These are phyloP conservation scores for Cataglyphis livida DNA, from an alignment of 2,888 invertebrate species.

Conservation along the genomic window DNA sequence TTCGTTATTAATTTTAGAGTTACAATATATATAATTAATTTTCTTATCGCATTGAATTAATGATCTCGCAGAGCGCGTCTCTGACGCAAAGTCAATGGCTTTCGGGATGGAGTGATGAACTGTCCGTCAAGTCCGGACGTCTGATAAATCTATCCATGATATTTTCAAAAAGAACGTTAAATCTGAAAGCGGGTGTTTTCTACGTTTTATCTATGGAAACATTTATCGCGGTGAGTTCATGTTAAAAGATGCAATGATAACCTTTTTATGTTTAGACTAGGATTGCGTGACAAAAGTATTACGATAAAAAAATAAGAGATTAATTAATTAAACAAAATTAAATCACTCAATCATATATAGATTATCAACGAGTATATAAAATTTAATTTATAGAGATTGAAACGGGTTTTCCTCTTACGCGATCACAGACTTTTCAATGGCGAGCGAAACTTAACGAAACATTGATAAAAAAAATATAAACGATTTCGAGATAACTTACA, in stretches of 20 bases:
- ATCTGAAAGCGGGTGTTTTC: constrained; percentile 75
- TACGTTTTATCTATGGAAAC: constrained; percentile 75
- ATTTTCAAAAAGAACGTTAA: constrained; percentile 67
- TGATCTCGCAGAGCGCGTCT: constrained; percentile 39
- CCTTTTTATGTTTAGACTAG: not conserved
- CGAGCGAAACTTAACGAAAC: not conserved
- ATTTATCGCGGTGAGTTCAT: constrained; percentile 72
- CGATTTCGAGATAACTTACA: not conserved
- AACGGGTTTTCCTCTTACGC: not conserved
- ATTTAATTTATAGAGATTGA: constrained; percentile 16
- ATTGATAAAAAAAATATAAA: not conserved
- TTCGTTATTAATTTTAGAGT: constrained; percentile 6
- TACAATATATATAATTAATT: constrained; percentile 26
- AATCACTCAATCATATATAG: not conserved
- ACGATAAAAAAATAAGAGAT: not conserved
- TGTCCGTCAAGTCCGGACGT: constrained; percentile 43
- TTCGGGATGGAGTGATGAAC: constrained; percentile 74
- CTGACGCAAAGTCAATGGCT: constrained; percentile 72
- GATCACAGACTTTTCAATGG: not conserved
- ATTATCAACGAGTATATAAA: not conserved
- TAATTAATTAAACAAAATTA: constrained; percentile 31
- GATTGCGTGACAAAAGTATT: not conserved
- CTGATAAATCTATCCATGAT: constrained; percentile 72
- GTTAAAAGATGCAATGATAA: not conserved
- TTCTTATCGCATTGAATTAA: constrained; percentile 14